Base-by-base conservation (phyloP, 2,797 vertebrate species). In the Orestias chungarensis region DNA sequence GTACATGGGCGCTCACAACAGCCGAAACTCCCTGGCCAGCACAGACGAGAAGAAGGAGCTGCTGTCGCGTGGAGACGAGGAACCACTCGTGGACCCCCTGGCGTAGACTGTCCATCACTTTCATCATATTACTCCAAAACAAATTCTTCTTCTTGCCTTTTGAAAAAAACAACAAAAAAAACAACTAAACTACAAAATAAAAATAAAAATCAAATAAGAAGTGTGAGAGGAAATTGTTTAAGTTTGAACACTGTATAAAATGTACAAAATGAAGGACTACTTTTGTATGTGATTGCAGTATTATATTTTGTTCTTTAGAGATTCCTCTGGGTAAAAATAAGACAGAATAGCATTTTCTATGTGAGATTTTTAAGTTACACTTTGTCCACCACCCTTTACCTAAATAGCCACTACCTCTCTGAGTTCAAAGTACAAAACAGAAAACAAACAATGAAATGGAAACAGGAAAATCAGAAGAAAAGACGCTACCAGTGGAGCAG, bases 231-330 rank as follows among this genome's bases (percentile, higher is more conserved):
- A 95, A 92, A 93, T 87, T 76, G 73, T 50, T 70, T 23, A 65
- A 86, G 87, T 87, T 85, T 92, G 91, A 93, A 91, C 93, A 93
- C 93, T 93, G 93, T 94, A 93, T 92, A 93, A 93, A 93, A 93
- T 93, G 92, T 95, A 95, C 93, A 94, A 97, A 94, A 97, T 97
- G 96, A 98, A 98, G 97, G 97, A 98, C 95, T 97, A 97, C 96
- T 97, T 98, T 98, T 99, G 95, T 98, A 98, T 97, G 96, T 98
- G 96, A 98, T 95, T 94, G 96, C 97, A 99, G 97, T 99, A 97
- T 98, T 99, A 97, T 97, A 96, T 96, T 96, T 95, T 94, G 95
- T 96, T 95, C 95, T 95, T 94, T 92, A 92, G 89, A 91, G 89
- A 93, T 93, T 93, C 89, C 87, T 93, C 91, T 89, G 90, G 88